Evolutionary conservation across 2,113 vertebrate species (phyloP).

Genomic region (Solea solea): DNA sequence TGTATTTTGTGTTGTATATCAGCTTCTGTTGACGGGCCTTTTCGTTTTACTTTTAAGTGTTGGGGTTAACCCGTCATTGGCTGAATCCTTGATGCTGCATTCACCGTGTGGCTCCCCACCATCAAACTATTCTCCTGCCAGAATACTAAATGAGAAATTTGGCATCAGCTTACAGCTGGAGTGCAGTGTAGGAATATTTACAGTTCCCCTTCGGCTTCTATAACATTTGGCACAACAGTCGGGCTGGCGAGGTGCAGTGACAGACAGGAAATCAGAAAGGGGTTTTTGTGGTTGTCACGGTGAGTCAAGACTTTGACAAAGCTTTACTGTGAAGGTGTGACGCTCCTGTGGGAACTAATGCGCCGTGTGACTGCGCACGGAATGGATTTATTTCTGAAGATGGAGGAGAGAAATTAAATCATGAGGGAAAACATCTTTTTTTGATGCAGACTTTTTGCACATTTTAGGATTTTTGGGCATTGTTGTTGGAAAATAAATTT

Average conservation of each 20-base stretch:
- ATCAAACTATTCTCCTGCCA: background rate
- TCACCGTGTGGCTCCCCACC: background rate
- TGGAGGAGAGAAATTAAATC: background rate
- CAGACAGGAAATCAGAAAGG: constrained; percentile 43
- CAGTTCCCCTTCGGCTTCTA: constrained; percentile 47
- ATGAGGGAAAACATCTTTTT: background rate
- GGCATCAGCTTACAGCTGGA: constrained; percentile 32
- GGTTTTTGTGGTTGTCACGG: constrained; percentile 28
- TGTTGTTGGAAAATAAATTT: no score
- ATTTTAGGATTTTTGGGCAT: no score
- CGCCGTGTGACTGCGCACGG: background rate
- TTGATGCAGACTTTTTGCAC: background rate
- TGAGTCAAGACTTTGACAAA: constrained; percentile 31
- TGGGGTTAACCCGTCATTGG: constrained; percentile 14
- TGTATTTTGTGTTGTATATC: background rate
- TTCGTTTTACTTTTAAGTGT: constrained; percentile 1
- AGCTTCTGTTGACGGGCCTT: constrained; percentile 17
- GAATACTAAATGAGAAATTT: constrained; percentile 27
- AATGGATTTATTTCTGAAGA: background rate
- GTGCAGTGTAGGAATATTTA: constrained; percentile 36
- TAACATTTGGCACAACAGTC: constrained; percentile 40
- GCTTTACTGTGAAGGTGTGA: constrained; percentile 39
- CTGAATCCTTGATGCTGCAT: constrained; percentile 36
- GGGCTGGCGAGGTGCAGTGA: constrained; percentile 15
- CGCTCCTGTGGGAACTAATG: background rate